A percentile compares a stretch with the other conserved stretches of the same genome.
Conservation (phyloP, 2,888 invertebrate species). For the Nomada fucata region DNA sequence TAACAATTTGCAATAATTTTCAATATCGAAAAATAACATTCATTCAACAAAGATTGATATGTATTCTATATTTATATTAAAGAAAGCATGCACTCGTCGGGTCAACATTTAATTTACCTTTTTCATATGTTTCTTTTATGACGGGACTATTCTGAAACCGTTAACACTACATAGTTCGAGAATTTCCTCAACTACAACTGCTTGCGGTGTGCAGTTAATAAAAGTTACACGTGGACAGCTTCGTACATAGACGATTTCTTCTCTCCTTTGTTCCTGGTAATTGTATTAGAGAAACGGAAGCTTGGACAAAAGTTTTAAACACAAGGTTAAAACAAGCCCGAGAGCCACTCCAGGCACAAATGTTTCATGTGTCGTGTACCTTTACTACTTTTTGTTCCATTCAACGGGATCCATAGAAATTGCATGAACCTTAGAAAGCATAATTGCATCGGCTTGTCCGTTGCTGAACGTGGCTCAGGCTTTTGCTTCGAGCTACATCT, state of each 20-base stretch:
- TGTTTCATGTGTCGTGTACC: constrained; percentile 34
- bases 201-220: constrained; percentile 11
- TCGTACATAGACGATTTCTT: neutral
- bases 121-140: neutral
- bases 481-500: constrained; percentile 18
- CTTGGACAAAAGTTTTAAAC: constrained; percentile 24
- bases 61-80: no score
- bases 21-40: no score
- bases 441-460: constrained; percentile 29
- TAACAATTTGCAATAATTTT: no score
- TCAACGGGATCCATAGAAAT: constrained; percentile 32
- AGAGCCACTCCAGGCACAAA: constrained; percentile 29
- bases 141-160: neutral
- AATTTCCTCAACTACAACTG: neutral
- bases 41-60: no score
- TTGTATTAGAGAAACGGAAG: constrained; percentile 21
- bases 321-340: constrained; percentile 22
- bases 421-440: constrained; percentile 34
- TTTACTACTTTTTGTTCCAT: constrained; percentile 21
- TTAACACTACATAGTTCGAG: neutral
- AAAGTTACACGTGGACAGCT: constrained; percentile 7
- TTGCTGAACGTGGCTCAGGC: constrained; percentile 13
- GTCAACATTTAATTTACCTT: no score
- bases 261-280: constrained; percentile 3
- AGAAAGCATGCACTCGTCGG: no score